Conservation (phyloP, 2,797 vertebrate species). For the Lagocephalus sceleratus region DNA sequence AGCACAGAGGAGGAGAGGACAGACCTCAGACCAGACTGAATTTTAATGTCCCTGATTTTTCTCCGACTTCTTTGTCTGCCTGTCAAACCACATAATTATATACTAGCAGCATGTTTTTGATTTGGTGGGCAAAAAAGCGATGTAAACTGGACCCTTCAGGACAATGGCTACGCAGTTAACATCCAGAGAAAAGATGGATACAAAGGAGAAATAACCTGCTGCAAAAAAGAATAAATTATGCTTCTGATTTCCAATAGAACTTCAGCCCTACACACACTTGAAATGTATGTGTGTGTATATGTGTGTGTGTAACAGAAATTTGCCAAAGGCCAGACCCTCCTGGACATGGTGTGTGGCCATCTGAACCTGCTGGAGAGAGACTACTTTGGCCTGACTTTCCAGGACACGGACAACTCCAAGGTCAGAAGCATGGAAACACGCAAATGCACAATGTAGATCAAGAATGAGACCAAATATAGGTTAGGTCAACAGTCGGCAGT, state of each 20-base stretch:
- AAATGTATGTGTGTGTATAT: conserved; percentile 29
- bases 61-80: conserved; percentile 17
- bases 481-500: neutral
- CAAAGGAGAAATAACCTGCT: neutral
- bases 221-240: no score
- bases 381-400: conserved; percentile 94
- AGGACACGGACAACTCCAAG: conserved; percentile 92
- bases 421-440: conserved; percentile 63
- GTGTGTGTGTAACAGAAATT: conserved; percentile 81
- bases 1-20: conserved; percentile 18
- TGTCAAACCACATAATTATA: neutral
- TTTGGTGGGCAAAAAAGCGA: no score
- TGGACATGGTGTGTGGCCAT: conserved; percentile 95
- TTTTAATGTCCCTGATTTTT: conserved; percentile 32
- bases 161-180: neutral
- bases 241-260: neutral
- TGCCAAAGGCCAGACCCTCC: conserved; percentile 88
- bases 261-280: conserved; percentile 16
- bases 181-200: neutral
- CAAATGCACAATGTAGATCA: neutral
- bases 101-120: neutral
- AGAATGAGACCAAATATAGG: neutral
- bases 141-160: no score
- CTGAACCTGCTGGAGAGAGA: conserved; percentile 98
- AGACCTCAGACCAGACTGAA: conserved; percentile 20